phyloP scores from a whole-genome alignment of 2,113 vertebrate species.

The Pomatostomus ruficeps region DNA sequence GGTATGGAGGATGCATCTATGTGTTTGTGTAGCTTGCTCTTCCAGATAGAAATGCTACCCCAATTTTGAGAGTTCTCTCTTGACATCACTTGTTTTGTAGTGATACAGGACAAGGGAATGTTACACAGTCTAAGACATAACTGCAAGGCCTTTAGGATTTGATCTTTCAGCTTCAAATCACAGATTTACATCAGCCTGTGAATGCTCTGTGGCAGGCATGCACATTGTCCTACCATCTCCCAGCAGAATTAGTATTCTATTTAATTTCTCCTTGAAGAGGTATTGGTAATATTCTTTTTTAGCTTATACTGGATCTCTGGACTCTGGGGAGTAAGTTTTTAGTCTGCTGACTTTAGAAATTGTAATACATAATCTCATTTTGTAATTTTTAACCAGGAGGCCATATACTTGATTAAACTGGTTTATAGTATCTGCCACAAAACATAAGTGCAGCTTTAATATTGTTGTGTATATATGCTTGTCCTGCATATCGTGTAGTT shows the following conservation, averaged over 20 bases:
- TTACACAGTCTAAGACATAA: neutral
- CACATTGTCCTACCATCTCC: neutral
- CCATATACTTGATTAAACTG: neutral
- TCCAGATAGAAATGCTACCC: neutral
- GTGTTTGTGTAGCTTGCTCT: neutral
- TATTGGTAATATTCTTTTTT: neutral
- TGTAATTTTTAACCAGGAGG: neutral
- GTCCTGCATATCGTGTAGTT: neutral
- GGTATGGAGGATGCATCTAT: rapidly evolving
- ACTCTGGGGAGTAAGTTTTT: slow-evolving; percentile 18
- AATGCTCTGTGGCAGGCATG: neutral
- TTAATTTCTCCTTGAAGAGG: slow-evolving; percentile 45
- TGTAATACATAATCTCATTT: neutral
- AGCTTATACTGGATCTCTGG: slow-evolving; percentile 10
- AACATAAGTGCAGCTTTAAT: neutral
- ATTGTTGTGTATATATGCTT: neutral
- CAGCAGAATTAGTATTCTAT: neutral
- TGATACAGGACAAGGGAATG: neutral
- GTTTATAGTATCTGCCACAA: neutral
- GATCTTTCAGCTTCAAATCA: neutral
- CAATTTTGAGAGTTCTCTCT: neutral
- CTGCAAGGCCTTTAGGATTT: neutral
- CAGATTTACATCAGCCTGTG: neutral
- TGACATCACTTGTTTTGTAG: neutral
- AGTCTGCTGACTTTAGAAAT: neutral